A percentile compares a stretch with the other conserved stretches of the same genome.
Conservation (phyloP, 2,888 invertebrate species). For the Ceraclea dissimilis region DNA sequence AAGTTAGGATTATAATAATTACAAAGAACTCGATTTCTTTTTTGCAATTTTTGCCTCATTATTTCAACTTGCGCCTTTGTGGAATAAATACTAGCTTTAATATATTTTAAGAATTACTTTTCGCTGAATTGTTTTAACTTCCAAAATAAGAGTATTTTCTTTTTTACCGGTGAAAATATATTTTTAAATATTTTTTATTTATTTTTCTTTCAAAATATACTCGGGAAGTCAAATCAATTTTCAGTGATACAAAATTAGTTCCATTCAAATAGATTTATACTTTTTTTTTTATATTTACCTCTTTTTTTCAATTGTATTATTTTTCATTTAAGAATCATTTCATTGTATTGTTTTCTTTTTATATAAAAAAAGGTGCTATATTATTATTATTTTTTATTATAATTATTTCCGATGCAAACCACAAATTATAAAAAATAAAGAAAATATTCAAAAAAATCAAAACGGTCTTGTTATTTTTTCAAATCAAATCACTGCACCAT, state of each 20-base stretch:
- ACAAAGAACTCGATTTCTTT: constrained; percentile 15
- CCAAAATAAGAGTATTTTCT: too few species aligned
- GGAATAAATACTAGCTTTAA: constrained; percentile 24
- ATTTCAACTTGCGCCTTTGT: constrained; percentile 25
- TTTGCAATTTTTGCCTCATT: constrained; percentile 20
- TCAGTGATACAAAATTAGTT: constrained; percentile 10
- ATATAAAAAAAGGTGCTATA: constrained; percentile 5
- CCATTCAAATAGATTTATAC: constrained; percentile 10
- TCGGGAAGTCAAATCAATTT: constrained; percentile 21
- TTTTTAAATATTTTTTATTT: too few species aligned
- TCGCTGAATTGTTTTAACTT: constrained; percentile 21
- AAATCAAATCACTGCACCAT: not conserved
- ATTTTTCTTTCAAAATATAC: not conserved
- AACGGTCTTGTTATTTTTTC: constrained; percentile 20
- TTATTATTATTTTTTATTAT: constrained; percentile 11
- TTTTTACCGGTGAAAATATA: too few species aligned
- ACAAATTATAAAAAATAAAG: constrained; percentile 17
- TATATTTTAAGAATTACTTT: constrained; percentile 10
- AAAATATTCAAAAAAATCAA: constrained; percentile 22
- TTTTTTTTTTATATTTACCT: not conserved
- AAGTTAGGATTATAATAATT: constrained; percentile 4
- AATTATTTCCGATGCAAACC: constrained; percentile 15
- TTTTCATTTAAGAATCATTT: too few species aligned
- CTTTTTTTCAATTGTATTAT: too few species aligned
- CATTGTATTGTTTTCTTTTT: not conserved